Evolutionary conservation across 35 echinoderm and acorn worm species (phyloP), one percentile per base, ranked within the genome.

Genomic region (Heliocidaris tuberculata): DNA sequence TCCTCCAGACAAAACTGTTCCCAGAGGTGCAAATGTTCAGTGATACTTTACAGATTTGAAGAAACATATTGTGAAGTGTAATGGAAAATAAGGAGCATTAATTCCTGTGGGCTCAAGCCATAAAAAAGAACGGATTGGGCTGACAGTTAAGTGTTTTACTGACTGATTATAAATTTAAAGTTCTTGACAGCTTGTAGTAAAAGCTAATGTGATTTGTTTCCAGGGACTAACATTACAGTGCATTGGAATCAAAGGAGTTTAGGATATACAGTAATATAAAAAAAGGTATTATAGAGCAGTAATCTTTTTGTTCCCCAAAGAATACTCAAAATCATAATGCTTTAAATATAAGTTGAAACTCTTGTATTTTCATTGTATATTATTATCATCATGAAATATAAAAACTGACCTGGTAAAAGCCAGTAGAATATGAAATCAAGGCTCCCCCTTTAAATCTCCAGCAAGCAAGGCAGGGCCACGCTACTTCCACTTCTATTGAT

Each of bases 401-500:
- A n/a, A 78, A n/a, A 78, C 5, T 78, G 65, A 78, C 65, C 65
- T 78, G 65, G 65, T 19, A 78, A 78, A 78, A 27, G 65, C 65
- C 8, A 29, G 2, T 21, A 78, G 65, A 6, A 27, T 78, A 78
- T 78, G 21, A 78, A 27, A 78, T 78, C 65, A 78, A 78, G 27
- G 65, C 65, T n/a, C 7, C 27, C 5, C 65, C 65, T 78, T 78
- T 78, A 78, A 78, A 78, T 78, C 65, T n/a, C 1, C 27, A 19
- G 65, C 65, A 27, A 78, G 65, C 27, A 21, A 78, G 65, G 65
- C 6, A 78, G 65, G 65, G 65, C 65, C 27, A n/a, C 65, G 65
- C 65, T 78, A n/a, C 65, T 78, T 78, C 65, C 65, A 78, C 65
- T 78, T 78, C 21, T 78, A 78, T 78, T 78, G 65, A 78, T 78